phyloP scores from a whole-genome alignment of 2,797 vertebrate genomes.

The Ibycter americanus region DNA sequence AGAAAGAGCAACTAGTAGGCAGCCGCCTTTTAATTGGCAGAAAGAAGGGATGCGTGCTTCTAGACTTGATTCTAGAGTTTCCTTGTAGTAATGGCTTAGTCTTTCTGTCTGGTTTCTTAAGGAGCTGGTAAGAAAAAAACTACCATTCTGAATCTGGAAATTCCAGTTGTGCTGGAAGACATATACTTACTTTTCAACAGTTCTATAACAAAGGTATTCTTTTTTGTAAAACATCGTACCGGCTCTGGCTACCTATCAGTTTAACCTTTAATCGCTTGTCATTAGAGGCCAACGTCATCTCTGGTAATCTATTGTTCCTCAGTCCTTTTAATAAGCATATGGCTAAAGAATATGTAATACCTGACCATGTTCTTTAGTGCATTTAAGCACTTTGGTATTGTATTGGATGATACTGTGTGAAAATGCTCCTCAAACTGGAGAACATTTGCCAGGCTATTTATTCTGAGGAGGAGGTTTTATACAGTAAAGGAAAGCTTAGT shows the following conservation, averaged over 20 bases:
- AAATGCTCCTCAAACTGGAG: neutral
- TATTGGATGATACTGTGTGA: neutral
- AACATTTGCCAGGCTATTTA: neutral
- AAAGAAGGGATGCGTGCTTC: neutral
- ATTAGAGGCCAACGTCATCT: neutral
- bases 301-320: neutral
- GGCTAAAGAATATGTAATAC: neutral
- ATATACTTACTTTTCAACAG: neutral
- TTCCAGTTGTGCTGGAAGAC: neutral
- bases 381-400: neutral
- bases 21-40: neutral
- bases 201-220: neutral
- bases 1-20: neutral
- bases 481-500: neutral
- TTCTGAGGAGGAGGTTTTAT: neutral
- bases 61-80: neutral
- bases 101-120: neutral
- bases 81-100: neutral
- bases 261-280: neutral
- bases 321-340: neutral
- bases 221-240: neutral
- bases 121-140: neutral
- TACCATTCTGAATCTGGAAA: neutral
- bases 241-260: neutral
- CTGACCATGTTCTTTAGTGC: neutral